Evolutionary conservation across 23 tunicate genomes (phyloP).

Genomic region (Styela clava): DNA sequence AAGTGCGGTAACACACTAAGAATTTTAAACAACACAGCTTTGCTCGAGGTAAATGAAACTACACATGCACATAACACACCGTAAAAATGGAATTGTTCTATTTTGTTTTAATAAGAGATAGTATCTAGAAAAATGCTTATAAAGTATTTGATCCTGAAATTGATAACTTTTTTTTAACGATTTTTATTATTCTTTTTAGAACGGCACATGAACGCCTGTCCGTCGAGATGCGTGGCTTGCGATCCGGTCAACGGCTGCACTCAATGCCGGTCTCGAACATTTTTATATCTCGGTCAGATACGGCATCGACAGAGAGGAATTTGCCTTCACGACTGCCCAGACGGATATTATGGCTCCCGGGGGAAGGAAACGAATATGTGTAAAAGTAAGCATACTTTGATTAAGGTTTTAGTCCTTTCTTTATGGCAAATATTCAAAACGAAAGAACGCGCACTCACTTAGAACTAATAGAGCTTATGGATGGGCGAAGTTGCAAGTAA

Average conservation of each 20-base stretch:
- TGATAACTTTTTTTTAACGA: background rate
- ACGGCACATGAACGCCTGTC: conserved; percentile 13
- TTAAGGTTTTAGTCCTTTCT: background rate
- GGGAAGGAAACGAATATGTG: conserved; percentile 24
- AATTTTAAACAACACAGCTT: too few relatives aligned
- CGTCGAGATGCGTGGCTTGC: conserved; percentile 14
- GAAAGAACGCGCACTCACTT: too few relatives aligned
- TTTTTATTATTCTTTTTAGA: background rate
- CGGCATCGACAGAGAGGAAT: background rate
- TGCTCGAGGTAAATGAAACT: too few relatives aligned
- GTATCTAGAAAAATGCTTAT: too few relatives aligned
- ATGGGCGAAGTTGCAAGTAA: too few relatives aligned
- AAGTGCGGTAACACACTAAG: too few relatives aligned
- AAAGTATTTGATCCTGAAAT: too few relatives aligned
- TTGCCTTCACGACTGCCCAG: conserved; percentile 25
- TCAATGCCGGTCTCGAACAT: conserved; percentile 22
- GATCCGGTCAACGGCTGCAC: conserved; percentile 29
- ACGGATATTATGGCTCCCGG: conserved; percentile 13
- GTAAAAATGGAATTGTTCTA: too few relatives aligned
- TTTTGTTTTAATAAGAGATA: too few relatives aligned
- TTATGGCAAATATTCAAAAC: background rate
- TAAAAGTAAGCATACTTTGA: too few relatives aligned
- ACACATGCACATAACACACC: too few relatives aligned
- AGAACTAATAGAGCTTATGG: too few relatives aligned
- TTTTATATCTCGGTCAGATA: background rate